phyloP scores from a whole-genome alignment of 2,113 vertebrate species.

The Grammomys surdaster region DNA sequence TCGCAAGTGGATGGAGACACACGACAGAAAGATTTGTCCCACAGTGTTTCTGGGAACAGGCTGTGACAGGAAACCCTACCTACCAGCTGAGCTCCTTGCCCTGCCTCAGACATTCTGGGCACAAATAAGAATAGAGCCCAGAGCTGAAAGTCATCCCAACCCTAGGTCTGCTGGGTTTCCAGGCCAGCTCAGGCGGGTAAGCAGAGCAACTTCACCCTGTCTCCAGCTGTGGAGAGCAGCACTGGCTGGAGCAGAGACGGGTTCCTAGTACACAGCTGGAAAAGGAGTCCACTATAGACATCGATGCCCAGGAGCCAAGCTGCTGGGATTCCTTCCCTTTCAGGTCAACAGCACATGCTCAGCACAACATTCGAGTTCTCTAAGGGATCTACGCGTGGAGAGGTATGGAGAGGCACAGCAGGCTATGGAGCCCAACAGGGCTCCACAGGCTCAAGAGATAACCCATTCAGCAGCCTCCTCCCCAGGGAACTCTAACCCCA shows the following conservation, averaged over 20 bases:
- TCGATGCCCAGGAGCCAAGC: background rate
- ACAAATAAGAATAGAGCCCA: background rate
- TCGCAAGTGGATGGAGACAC: background rate
- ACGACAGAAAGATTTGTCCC: background rate
- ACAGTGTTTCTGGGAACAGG: background rate
- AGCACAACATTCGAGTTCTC: accelerated
- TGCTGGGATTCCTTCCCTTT: background rate
- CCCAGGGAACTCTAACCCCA: background rate
- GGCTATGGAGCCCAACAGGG: background rate
- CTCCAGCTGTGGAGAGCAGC: background rate
- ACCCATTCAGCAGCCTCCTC: background rate
- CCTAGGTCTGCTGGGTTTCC: background rate
- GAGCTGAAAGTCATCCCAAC: background rate
- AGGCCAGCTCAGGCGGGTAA: background rate
- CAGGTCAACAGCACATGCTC: background rate
- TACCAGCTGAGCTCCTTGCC: background rate
- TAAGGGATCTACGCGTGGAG: background rate
- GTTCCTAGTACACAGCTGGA: background rate
- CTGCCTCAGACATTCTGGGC: background rate
- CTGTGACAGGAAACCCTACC: background rate
- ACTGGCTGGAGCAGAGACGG: background rate
- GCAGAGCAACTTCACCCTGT: background rate
- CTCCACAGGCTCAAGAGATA: background rate
- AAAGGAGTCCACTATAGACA: background rate
- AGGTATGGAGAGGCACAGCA: no score